A percentile compares a stretch with the other conserved stretches of the same genome.
phyloP scores from a whole-genome alignment of 2,797 vertebrate genomes.

The Mormyrus proboscirostris region DNA sequence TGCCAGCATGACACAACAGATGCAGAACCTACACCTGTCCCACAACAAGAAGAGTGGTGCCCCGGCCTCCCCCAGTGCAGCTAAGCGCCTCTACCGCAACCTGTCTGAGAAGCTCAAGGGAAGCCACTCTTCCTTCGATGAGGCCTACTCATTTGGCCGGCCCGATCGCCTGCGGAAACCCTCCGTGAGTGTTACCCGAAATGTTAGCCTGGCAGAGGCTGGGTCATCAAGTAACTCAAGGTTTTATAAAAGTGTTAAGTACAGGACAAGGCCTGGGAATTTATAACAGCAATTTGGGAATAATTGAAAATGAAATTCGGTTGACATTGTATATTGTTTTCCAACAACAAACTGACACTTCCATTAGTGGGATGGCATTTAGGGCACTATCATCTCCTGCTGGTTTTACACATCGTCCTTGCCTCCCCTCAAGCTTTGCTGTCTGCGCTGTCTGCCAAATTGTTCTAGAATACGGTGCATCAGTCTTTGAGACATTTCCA shows the following conservation, averaged over 20 bases:
- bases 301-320: background rate
- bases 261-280: background rate
- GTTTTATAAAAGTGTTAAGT: background rate
- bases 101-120: slow-evolving; percentile 92
- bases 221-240: background rate
- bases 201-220: background rate
- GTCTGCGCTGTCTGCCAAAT: background rate
- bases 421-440: background rate
- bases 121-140: slow-evolving; percentile 86
- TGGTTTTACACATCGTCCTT: background rate
- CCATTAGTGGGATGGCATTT: background rate
- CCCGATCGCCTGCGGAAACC: slow-evolving; percentile 83
- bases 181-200: slow-evolving; percentile 62
- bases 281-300: background rate
- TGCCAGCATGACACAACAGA: slow-evolving; percentile 83
- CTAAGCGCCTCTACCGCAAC: slow-evolving; percentile 90
- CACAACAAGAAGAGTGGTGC: slow-evolving; percentile 73
- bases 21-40: slow-evolving; percentile 83
- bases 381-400: background rate
- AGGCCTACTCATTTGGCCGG: slow-evolving; percentile 78
- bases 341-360: background rate
- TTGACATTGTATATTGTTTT: background rate
- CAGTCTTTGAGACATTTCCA: background rate
- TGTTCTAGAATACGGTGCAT: background rate
- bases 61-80: slow-evolving; percentile 84